Evolutionary conservation across 1,140 invertebrate genomes (phyloP).

Genomic region (Drosophila biarmipes): DNA sequence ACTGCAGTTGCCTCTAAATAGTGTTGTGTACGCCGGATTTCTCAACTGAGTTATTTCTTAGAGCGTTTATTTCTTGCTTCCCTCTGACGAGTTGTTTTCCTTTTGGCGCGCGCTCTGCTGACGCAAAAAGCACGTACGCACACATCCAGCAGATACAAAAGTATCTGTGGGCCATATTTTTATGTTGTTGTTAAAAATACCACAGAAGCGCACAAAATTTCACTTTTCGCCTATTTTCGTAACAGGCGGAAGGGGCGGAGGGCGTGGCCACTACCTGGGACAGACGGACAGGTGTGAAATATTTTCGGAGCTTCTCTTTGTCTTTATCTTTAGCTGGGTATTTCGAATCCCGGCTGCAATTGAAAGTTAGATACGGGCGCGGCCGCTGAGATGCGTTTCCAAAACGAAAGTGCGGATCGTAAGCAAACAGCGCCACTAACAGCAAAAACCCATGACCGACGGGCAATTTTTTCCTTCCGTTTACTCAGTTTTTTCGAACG

Average conservation of each 20-base stretch:
- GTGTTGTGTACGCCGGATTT: conserved; percentile 22
- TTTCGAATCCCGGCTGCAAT: conserved; percentile 30
- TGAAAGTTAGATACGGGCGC: conserved; percentile 25
- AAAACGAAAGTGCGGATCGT: conserved; percentile 36
- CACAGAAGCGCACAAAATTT: conserved; percentile 54
- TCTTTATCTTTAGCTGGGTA: conserved; percentile 19
- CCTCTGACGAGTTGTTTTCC: conserved; percentile 24
- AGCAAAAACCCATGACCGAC: conserved; percentile 20
- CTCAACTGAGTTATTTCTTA: conserved; percentile 55
- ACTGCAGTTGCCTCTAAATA: conserved; percentile 22
- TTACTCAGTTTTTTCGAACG: conserved; percentile 6
- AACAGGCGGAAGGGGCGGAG: conserved; percentile 30
- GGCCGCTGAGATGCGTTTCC: conserved; percentile 14
- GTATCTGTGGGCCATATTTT: conserved; percentile 30
- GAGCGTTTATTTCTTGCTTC: conserved; percentile 8
- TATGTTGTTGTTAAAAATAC: conserved; percentile 40
- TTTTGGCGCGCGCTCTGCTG: conserved; percentile 55
- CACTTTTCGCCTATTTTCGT: conserved; percentile 76
- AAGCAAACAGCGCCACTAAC: conserved; percentile 31
- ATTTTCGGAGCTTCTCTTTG: conserved; percentile 38
- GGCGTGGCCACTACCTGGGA: conserved; percentile 32
- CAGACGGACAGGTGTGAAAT: conserved; percentile 68
- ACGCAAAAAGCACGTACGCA: conserved; percentile 74
- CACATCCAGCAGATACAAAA: conserved; percentile 14
- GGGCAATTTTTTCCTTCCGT: conserved; percentile 32